These are phyloP conservation scores for Zosterops japonicus DNA, from an alignment of 2,113 vertebrate genomes.

Conservation along the genomic window DNA sequence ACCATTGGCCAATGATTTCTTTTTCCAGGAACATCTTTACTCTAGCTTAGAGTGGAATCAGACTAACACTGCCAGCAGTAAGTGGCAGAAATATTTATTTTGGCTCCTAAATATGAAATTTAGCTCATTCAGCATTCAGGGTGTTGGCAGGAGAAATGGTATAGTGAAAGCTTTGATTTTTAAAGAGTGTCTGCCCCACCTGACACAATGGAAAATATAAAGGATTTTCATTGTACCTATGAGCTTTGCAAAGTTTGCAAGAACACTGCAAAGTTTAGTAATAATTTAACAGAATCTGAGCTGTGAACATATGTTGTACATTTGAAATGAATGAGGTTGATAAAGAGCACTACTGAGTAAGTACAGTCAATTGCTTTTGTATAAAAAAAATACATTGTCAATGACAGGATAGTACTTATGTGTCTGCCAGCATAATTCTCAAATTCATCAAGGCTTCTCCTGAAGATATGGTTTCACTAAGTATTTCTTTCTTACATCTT, in stretches of 20 bases:
- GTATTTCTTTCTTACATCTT: background rate
- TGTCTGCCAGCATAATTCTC: background rate
- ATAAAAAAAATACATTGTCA: background rate
- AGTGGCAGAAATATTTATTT: conserved; percentile 59
- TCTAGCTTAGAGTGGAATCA: conserved; percentile 53
- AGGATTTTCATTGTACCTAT: conserved; percentile 36
- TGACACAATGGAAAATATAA: conserved; percentile 64
- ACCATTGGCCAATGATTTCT: conserved; percentile 28
- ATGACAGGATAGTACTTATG: background rate
- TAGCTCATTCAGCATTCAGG: conserved; percentile 52
- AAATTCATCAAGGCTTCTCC: background rate
- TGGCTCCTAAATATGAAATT: conserved; percentile 58
- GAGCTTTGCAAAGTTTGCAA: background rate
- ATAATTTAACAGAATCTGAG: background rate
- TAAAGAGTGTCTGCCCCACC: conserved; percentile 31
- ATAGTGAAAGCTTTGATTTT: conserved; percentile 47
- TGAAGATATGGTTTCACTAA: background rate
- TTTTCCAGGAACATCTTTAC: conserved; percentile 62
- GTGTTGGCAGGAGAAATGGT: conserved; percentile 38
- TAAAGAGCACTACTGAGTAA: background rate
- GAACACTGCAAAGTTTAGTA: conserved; percentile 32
- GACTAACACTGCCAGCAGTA: conserved; percentile 47
- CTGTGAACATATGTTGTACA: background rate
- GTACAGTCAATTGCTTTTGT: background rate
- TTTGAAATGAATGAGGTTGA: background rate